Conservation (phyloP, 2,888 invertebrate species). For the Clitarchus hookeri region DNA sequence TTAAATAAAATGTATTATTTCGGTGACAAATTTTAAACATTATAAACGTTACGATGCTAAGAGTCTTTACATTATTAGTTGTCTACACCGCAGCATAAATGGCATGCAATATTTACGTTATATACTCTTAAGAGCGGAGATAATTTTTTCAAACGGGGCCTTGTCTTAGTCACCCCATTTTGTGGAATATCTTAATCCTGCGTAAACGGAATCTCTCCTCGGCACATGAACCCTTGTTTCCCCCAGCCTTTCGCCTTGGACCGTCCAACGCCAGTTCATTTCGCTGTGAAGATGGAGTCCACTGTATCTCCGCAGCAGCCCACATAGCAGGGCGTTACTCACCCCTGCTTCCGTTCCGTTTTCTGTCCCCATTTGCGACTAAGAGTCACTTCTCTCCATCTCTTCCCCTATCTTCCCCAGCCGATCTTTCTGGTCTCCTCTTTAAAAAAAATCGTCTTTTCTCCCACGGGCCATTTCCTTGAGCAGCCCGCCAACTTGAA, state of each 20-base stretch:
- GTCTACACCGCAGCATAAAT: too few species aligned
- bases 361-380: not conserved
- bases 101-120: too few species aligned
- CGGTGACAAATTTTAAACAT: too few species aligned
- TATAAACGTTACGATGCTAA: too few species aligned
- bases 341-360: conserved; percentile 5
- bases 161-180: too few species aligned
- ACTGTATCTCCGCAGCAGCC: conserved; percentile 7
- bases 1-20: too few species aligned
- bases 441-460: not conserved
- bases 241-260: not conserved
- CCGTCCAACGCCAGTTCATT: not conserved
- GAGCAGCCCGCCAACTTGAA: too few species aligned
- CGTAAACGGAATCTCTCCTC: not conserved
- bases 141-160: too few species aligned
- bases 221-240: not conserved
- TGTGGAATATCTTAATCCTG: too few species aligned
- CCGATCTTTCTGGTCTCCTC: conserved; percentile 7
- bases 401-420: not conserved
- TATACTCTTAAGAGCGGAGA: too few species aligned
- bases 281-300: not conserved
- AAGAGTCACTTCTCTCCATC: conserved; percentile 9
- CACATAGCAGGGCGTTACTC: conserved; percentile 9
- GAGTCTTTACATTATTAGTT: too few species aligned
- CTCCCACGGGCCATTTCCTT: too few species aligned